Percentiles rank a stretch among this genome's conserved stretches.
phyloP scores from a whole-genome alignment of 2,113 vertebrate genomes.

The Xiphophorus couchianus region DNA sequence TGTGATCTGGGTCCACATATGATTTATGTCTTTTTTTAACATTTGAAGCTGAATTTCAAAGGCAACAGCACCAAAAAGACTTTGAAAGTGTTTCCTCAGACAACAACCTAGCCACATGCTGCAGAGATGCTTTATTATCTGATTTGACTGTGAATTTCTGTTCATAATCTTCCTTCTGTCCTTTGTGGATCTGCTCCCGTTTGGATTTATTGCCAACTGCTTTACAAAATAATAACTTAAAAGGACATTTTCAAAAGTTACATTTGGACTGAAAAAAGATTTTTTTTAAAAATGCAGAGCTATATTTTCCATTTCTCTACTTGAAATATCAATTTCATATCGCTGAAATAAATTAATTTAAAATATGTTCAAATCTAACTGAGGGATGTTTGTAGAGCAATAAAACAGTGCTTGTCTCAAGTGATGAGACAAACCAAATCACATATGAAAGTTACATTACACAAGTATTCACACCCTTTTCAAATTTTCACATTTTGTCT shows the following conservation, averaged over 20 bases:
- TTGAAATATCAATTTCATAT: too few species aligned
- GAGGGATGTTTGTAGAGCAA: too few species aligned
- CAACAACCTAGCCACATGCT: constrained; percentile 23
- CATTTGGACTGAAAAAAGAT: too few species aligned
- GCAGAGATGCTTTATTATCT: constrained; percentile 13
- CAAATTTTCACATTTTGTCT: too few species aligned
- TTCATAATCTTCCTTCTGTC: constrained; percentile 49
- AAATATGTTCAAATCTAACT: too few species aligned
- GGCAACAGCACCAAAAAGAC: constrained; percentile 11
- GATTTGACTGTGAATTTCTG: constrained; percentile 32
- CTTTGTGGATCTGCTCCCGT: constrained; percentile 6
- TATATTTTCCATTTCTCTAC: too few species aligned
- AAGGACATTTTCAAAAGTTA: too few species aligned
- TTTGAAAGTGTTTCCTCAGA: constrained; percentile 21
- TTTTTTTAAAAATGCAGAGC: too few species aligned
- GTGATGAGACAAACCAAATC: neutral
- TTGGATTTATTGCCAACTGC: constrained; percentile 6
- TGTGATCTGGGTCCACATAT: constrained; percentile 36
- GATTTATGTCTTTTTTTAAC: constrained; percentile 51
- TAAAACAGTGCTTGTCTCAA: neutral
- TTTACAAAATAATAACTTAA: neutral
- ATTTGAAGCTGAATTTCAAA: constrained; percentile 38
- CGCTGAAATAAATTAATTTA: too few species aligned
- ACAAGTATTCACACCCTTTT: too few species aligned
- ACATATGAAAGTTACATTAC: neutral